A percentile compares a stretch with the other conserved stretches of the same genome.
Evolutionary conservation across 2,113 vertebrate species (phyloP).

Genomic region (Nothocercus nigrocapillus): DNA sequence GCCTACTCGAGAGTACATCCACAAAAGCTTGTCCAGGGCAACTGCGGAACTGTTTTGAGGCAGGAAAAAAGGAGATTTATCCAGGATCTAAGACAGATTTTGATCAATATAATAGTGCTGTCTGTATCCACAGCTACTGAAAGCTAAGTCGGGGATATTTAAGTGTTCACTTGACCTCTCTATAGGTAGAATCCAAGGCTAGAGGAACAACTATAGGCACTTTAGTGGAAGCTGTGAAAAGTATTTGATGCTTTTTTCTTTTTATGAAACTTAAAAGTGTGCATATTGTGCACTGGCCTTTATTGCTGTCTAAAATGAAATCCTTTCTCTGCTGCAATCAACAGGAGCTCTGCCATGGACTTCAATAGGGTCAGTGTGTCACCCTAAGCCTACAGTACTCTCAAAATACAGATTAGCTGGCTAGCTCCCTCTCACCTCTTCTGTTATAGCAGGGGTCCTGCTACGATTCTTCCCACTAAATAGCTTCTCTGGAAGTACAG

Average conservation of each 20-base stretch:
- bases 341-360: not conserved
- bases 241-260: not conserved
- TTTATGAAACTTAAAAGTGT: not conserved
- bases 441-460: not conserved
- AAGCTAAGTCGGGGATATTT: slow-evolving; percentile 2
- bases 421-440: not conserved
- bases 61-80: not conserved
- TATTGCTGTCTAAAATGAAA: not conserved
- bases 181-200: slow-evolving; percentile 5
- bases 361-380: not conserved
- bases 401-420: not conserved
- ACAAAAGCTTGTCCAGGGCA: not conserved
- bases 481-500: not conserved
- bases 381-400: not conserved
- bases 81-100: not conserved
- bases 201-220: not conserved
- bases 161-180: slow-evolving; percentile 10
- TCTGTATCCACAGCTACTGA: not conserved
- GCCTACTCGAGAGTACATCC: not conserved
- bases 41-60: not conserved
- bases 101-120: not conserved
- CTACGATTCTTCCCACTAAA: not conserved
- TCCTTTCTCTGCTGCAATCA: not conserved
- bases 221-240: not conserved
- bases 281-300: not conserved